Conservation (phyloP, 2,888 invertebrate species). For the Morpho deidamia region DNA sequence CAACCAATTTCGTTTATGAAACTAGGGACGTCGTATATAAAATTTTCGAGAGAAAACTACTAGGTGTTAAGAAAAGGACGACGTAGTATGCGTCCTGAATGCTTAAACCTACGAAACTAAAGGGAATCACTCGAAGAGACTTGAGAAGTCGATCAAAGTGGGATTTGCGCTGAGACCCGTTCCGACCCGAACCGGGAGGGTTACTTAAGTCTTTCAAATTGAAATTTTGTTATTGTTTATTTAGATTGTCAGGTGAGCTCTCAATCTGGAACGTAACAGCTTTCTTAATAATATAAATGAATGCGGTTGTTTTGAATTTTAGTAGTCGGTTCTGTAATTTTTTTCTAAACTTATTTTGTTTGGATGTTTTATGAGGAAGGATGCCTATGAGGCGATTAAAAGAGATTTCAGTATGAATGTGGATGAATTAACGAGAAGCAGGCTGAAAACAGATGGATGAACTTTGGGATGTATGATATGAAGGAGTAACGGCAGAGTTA, state of each 20-base stretch:
- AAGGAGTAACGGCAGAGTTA: too few relatives aligned
- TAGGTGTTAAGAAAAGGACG: constrained; percentile 25
- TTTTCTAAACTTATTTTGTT: too few relatives aligned
- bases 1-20: constrained; percentile 25
- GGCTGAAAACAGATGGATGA: too few relatives aligned
- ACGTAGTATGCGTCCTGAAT: constrained; percentile 39
- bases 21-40: constrained; percentile 20
- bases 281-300: too few relatives aligned
- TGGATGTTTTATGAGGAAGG: too few relatives aligned
- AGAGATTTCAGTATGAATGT: too few relatives aligned
- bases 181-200: constrained; percentile 32
- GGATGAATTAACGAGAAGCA: too few relatives aligned
- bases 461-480: too few relatives aligned
- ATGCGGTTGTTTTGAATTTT: too few relatives aligned
- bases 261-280: constrained; percentile 21
- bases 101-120: constrained; percentile 47
- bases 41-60: constrained; percentile 24
- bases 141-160: constrained; percentile 61
- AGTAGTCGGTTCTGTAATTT: too few relatives aligned
- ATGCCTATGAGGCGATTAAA: too few relatives aligned
- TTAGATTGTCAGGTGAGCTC: constrained; percentile 50
- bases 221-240: constrained; percentile 67
- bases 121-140: constrained; percentile 43
- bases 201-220: constrained; percentile 51
- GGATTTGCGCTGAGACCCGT: constrained; percentile 58